These are phyloP conservation scores for Oscheius sp. DNA, from an alignment of 2,888 invertebrate genomes.

Conservation along the genomic window DNA sequence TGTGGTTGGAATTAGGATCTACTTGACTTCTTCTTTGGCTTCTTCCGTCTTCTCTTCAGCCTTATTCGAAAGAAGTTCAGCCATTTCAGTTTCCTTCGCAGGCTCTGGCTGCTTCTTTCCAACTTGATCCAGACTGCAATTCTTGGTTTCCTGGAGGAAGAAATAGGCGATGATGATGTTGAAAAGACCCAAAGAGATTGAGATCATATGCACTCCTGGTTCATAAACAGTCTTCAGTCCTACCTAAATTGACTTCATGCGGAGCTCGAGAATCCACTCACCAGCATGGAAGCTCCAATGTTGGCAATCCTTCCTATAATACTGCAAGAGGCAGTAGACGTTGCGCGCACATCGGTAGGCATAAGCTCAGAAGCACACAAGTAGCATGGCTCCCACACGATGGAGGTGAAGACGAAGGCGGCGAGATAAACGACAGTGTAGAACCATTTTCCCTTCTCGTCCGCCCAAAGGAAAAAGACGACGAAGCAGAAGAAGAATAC, in stretches of 20 bases:
- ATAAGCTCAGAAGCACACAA: constrained; percentile 50
- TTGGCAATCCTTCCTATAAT: constrained; percentile 52
- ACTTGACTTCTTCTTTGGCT: background rate
- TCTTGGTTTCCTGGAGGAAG: constrained; percentile 48
- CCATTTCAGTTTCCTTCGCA: constrained; percentile 22
- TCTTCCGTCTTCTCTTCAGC: background rate
- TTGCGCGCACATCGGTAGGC: constrained; percentile 55
- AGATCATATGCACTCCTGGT: constrained; percentile 56
- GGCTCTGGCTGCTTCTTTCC: constrained; percentile 28
- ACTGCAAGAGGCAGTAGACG: constrained; percentile 52
- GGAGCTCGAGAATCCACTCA: constrained; percentile 7
- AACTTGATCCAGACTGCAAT: constrained; percentile 51
- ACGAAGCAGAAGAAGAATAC: constrained; percentile 48
- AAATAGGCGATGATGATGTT: constrained; percentile 12
- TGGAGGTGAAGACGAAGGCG: constrained; percentile 54
- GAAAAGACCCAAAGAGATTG: constrained; percentile 39
- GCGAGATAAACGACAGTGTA: constrained; percentile 37
- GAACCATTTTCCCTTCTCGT: constrained; percentile 30
- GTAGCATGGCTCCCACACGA: constrained; percentile 54
- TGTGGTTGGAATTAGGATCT: too few relatives aligned
- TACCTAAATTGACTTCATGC: constrained; percentile 30
- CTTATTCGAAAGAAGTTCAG: constrained; percentile 5
- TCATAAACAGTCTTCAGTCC: constrained; percentile 51
- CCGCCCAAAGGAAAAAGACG: constrained; percentile 42
- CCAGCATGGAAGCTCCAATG: constrained; percentile 51